Percentiles rank a stretch among this genome's conserved stretches.
Evolutionary conservation across 2,797 vertebrate genomes (phyloP).

Genomic region (Xenentodon cancila): DNA sequence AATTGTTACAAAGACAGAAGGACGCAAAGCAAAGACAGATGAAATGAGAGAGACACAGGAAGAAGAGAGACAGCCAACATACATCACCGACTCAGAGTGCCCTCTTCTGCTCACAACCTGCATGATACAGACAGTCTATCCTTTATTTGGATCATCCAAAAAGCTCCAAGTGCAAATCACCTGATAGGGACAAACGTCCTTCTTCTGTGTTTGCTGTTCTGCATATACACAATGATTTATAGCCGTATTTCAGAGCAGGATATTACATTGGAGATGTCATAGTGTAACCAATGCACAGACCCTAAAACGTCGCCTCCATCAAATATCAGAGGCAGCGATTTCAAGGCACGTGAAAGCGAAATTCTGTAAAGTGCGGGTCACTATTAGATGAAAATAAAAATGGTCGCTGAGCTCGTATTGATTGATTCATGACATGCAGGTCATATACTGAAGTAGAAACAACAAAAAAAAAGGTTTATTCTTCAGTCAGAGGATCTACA

Average conservation of each 20-base stretch:
- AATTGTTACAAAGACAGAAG: constrained; percentile 40
- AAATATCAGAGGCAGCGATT: not conserved
- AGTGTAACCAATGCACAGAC: constrained; percentile 3
- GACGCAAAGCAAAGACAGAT: constrained; percentile 37
- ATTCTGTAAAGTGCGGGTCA: too few relatives aligned
- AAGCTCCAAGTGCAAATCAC: constrained; percentile 24
- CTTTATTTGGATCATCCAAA: constrained; percentile 49
- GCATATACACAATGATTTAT: constrained; percentile 5
- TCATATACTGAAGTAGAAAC: too few relatives aligned
- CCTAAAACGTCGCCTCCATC: constrained; percentile 12
- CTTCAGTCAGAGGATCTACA: too few relatives aligned
- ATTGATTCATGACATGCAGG: too few relatives aligned
- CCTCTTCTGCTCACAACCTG: constrained; percentile 82
- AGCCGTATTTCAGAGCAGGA: constrained; percentile 10
- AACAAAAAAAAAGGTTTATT: too few relatives aligned
- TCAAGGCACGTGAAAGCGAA: too few relatives aligned
- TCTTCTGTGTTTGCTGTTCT: constrained; percentile 10
- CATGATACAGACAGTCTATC: constrained; percentile 48
- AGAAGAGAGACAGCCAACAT: constrained; percentile 38
- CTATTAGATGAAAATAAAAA: too few relatives aligned
- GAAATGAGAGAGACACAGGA: constrained; percentile 28
- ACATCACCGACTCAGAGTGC: constrained; percentile 79
- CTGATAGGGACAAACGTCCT: constrained; percentile 22
- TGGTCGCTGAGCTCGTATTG: too few relatives aligned
- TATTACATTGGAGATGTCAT: not conserved